These are phyloP conservation scores for Ara ararauna DNA, from an alignment of 2,797 vertebrate genomes.

Conservation along the genomic window DNA sequence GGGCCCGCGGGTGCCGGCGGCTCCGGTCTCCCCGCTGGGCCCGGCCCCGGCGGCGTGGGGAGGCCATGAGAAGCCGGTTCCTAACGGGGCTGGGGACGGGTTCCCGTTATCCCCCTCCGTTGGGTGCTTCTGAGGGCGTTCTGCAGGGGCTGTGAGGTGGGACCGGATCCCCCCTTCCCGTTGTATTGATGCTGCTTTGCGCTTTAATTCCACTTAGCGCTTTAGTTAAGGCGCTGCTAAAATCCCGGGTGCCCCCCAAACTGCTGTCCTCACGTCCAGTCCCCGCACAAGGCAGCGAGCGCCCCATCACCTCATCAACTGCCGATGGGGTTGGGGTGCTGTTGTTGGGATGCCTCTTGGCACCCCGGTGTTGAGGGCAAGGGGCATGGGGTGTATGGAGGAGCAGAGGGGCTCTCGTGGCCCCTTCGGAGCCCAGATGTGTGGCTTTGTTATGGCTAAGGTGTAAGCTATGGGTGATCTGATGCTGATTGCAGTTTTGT, in stretches of 20 bases:
- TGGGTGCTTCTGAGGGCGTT: fast-evolving
- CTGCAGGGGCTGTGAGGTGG: neutral
- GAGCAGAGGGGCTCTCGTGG: fast-evolving
- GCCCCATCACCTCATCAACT: fast-evolving
- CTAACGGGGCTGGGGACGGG: neutral
- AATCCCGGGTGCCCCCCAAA: fast-evolving
- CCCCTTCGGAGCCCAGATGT: neutral
- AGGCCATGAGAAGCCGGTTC: neutral
- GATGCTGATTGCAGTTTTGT: neutral
- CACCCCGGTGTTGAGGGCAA: fast-evolving
- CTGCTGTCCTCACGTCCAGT: fast-evolving
- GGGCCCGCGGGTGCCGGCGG: neutral
- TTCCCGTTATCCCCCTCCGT: neutral
- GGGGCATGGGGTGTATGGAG: neutral
- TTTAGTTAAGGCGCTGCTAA: neutral
- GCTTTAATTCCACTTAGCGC: neutral
- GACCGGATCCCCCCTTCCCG: neutral
- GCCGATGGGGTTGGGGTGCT: neutral
- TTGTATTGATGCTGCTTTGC: fast-evolving
- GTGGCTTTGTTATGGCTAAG: fast-evolving
- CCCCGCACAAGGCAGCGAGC: fast-evolving
- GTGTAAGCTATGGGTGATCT: neutral
- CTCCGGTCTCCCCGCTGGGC: neutral
- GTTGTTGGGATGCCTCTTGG: neutral
- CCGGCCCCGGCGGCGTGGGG: no score